Conservation (phyloP, 2,888 invertebrate species). For the Nephrotoma appendiculata region DNA sequence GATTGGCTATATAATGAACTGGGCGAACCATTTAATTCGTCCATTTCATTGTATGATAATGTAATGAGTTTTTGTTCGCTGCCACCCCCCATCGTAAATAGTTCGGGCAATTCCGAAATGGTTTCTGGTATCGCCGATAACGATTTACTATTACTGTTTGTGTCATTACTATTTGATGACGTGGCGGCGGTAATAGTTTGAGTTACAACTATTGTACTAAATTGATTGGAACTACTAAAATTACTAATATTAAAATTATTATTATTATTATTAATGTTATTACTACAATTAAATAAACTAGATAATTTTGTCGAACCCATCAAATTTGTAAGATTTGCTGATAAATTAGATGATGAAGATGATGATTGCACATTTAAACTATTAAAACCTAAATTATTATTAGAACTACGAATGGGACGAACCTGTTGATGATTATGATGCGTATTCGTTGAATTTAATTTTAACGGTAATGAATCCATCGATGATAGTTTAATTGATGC, state of each 20-base stretch:
- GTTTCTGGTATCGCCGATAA: constrained; percentile 30
- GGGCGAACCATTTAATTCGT: not conserved
- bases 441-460: not conserved
- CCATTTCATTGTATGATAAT: not conserved
- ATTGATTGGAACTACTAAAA: not conserved
- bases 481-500: constrained; percentile 32
- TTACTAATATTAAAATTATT: not conserved
- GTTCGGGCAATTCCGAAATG: constrained; percentile 15
- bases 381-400: constrained; percentile 9
- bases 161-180: constrained; percentile 1
- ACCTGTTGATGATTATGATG: constrained; percentile 20
- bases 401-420: constrained; percentile 45
- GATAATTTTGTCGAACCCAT: constrained; percentile 26
- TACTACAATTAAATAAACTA: not conserved
- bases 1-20: not conserved
- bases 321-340: constrained; percentile 18
- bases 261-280: not conserved
- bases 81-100: not conserved
- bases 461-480: constrained; percentile 29
- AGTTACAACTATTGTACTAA: not conserved
- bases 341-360: not conserved
- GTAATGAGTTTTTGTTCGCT: not conserved
- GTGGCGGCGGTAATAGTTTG: not conserved
- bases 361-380: not conserved
- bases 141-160: constrained; percentile 22